These are phyloP conservation scores for Metaphire vulgaris DNA, from an alignment of 1,140 invertebrate genomes.

Conservation along the genomic window DNA sequence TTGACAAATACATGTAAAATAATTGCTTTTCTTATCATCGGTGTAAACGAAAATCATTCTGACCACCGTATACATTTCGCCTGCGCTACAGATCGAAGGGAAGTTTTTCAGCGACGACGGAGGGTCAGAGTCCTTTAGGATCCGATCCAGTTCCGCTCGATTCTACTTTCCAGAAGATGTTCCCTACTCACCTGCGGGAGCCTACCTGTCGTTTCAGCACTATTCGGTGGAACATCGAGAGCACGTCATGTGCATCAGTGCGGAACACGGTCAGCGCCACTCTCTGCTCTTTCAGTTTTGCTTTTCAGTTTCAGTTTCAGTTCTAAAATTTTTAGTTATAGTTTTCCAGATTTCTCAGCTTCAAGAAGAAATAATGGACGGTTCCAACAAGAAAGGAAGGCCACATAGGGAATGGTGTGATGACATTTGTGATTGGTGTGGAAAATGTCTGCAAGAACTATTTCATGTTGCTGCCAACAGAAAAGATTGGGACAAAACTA, in stretches of 20 bases:
- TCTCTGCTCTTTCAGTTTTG: too few species aligned
- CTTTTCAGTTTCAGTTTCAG: too few species aligned
- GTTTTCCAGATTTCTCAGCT: too few species aligned
- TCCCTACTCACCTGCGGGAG: constrained; percentile 60
- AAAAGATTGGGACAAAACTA: too few species aligned
- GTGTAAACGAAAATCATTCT: not conserved
- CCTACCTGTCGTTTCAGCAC: constrained; percentile 93
- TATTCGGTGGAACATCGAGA: constrained; percentile 94
- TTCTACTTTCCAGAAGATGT: not conserved
- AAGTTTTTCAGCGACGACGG: not conserved
- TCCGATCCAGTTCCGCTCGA: not conserved
- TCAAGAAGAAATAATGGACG: too few species aligned
- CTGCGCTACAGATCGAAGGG: not conserved
- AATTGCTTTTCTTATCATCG: not conserved
- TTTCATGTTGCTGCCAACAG: too few species aligned
- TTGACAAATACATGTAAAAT: not conserved
- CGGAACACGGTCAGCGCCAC: constrained; percentile 63
- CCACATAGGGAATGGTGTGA: too few species aligned
- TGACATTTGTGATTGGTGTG: too few species aligned
- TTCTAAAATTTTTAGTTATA: too few species aligned
- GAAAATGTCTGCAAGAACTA: too few species aligned
- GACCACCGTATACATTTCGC: not conserved
- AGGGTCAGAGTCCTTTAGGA: not conserved
- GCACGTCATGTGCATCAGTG: constrained; percentile 90
- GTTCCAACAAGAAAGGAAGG: too few species aligned